Percentiles rank a stretch among this genome's conserved stretches.
Evolutionary conservation across 2,888 invertebrate genomes (phyloP).

Genomic region (Adelphocoris suturalis): DNA sequence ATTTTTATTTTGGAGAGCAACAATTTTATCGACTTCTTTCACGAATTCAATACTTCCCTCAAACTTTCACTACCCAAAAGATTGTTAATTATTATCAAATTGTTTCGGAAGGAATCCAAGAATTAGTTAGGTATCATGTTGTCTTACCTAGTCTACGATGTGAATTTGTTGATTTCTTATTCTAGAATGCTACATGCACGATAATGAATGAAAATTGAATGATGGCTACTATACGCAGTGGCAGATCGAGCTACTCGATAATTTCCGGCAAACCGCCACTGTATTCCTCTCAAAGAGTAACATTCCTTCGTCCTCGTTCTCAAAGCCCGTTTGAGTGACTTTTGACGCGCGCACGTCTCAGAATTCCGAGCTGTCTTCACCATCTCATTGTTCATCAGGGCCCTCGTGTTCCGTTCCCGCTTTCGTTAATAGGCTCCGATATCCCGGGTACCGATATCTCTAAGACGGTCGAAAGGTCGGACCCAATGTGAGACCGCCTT

Average conservation of each 20-base stretch:
- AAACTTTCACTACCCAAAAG: too few relatives aligned
- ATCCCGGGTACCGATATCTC: conserved; percentile 35
- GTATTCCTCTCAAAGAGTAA: not conserved
- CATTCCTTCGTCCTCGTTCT: conserved; percentile 35
- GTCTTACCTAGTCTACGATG: too few relatives aligned
- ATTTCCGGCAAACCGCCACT: not conserved
- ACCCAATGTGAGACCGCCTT: conserved; percentile 12
- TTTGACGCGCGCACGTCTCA: conserved; percentile 24
- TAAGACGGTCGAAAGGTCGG: conserved; percentile 47
- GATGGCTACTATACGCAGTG: too few relatives aligned
- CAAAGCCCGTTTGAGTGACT: conserved; percentile 13
- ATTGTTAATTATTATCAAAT: too few relatives aligned
- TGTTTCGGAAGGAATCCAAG: too few relatives aligned
- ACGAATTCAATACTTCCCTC: too few relatives aligned
- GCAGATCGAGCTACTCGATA: not conserved
- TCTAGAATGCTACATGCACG: too few relatives aligned
- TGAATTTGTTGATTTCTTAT: too few relatives aligned
- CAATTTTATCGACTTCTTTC: too few relatives aligned
- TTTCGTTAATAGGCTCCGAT: conserved; percentile 33
- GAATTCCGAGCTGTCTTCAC: conserved; percentile 51
- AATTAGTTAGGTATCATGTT: too few relatives aligned
- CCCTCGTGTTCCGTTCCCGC: conserved; percentile 9
- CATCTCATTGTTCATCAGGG: conserved; percentile 52
- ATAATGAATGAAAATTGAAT: too few relatives aligned
- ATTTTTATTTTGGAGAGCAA: too few relatives aligned